Evolutionary conservation across 2,797 vertebrate genomes (phyloP).

Genomic region (Pantherophis alleghaniensis): DNA sequence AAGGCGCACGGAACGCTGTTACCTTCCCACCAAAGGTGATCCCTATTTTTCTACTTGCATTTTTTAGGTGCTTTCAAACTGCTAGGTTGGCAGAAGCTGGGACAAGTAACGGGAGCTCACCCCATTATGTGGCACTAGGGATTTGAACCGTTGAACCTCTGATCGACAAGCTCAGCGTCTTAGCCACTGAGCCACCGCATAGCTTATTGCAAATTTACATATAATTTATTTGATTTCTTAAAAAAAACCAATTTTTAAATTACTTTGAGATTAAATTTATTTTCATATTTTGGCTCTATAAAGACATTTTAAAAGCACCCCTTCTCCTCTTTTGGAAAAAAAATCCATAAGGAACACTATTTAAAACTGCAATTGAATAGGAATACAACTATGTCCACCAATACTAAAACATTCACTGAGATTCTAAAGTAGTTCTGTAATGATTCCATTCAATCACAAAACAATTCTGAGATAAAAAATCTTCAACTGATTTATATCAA

Average conservation of each 20-base stretch:
- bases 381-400: background rate
- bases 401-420: background rate
- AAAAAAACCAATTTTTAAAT: background rate
- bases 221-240: background rate
- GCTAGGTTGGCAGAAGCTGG: too few species aligned
- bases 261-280: background rate
- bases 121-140: too few species aligned
- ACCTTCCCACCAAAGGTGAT: too few species aligned
- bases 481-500: background rate
- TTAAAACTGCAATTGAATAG: slow-evolving; percentile 7
- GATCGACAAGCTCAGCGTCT: too few species aligned
- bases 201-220: background rate
- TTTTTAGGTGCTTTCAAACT: too few species aligned
- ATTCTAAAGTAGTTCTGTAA: background rate
- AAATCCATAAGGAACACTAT: background rate
- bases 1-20: too few species aligned
- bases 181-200: background rate
- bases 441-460: background rate
- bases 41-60: too few species aligned
- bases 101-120: too few species aligned
- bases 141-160: too few species aligned
- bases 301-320: background rate
- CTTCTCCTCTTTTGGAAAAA: background rate
- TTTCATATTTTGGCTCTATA: slow-evolving; percentile 3
- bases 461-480: background rate